Percentiles rank a stretch among this genome's conserved stretches.
Evolutionary conservation across 2,888 invertebrate genomes (phyloP).

Genomic region (Agrochola circellaris): DNA sequence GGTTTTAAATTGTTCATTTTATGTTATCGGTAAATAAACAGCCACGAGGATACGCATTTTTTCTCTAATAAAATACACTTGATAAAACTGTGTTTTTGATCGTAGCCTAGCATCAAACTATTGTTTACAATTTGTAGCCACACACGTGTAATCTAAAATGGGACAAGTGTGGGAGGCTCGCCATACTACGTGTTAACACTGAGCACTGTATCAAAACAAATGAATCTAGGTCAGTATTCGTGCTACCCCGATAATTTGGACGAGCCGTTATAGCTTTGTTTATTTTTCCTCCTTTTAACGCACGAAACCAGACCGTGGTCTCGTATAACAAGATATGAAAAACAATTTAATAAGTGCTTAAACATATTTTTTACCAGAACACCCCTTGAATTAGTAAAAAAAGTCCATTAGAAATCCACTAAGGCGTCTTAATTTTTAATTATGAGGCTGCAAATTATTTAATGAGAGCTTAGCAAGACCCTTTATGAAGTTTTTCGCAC

Average conservation of each 20-base stretch:
- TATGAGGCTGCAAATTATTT: conserved; percentile 76
- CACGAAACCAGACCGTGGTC: conserved; percentile 43
- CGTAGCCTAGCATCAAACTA: conserved; percentile 50
- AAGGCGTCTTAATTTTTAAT: conserved; percentile 87
- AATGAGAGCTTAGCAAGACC: conserved; percentile 72
- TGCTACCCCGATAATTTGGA: conserved; percentile 53
- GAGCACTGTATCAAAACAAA: conserved; percentile 82
- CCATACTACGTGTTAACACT: conserved; percentile 67
- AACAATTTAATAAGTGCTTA: conserved; percentile 82
- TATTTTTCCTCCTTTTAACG: conserved; percentile 33
- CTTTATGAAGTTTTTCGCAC: conserved; percentile 84
- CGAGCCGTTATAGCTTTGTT: conserved; percentile 39
- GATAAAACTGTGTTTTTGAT: conserved; percentile 12
- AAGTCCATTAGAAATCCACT: conserved; percentile 77
- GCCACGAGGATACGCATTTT: neutral
- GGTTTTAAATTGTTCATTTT: neutral
- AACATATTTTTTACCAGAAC: conserved; percentile 68
- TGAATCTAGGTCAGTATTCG: conserved; percentile 77
- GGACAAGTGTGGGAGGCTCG: conserved; percentile 87
- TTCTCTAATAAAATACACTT: neutral
- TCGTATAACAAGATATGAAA: conserved; percentile 61
- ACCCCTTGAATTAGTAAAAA: conserved; percentile 69
- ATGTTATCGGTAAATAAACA: conserved; percentile 16
- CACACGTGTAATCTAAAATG: conserved; percentile 85
- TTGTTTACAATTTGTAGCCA: conserved; percentile 74